phyloP scores from a whole-genome alignment of 2,797 vertebrate genomes.

The Mastacembelus armatus region DNA sequence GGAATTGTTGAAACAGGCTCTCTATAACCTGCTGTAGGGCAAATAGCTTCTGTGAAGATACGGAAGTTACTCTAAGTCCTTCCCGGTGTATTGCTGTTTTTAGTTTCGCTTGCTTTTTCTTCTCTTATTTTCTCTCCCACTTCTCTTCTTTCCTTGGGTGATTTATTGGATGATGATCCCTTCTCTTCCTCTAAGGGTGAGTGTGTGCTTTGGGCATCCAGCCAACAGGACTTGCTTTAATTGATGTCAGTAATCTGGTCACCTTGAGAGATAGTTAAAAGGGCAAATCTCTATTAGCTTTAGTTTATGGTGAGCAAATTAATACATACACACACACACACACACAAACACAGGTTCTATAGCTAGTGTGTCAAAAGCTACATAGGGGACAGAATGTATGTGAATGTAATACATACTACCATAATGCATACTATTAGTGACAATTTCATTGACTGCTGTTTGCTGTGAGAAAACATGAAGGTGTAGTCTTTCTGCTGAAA shows the following conservation, averaged over 20 bases:
- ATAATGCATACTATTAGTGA: slow-evolving; percentile 58
- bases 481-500: slow-evolving; percentile 60
- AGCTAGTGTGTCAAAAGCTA: slow-evolving; percentile 41
- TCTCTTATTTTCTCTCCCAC: slow-evolving; percentile 11
- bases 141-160: slow-evolving; percentile 50
- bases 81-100: slow-evolving; percentile 33
- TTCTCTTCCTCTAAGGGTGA: slow-evolving; percentile 67
- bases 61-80: slow-evolving; percentile 14
- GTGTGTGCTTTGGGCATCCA: slow-evolving; percentile 68
- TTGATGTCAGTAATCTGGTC: slow-evolving; percentile 83
- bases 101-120: slow-evolving; percentile 37
- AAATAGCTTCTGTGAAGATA: slow-evolving; percentile 31
- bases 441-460: slow-evolving; percentile 69
- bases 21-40: slow-evolving; percentile 46
- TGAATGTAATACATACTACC: slow-evolving; percentile 44
- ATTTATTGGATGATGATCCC: slow-evolving; percentile 72
- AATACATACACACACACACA: slow-evolving; percentile 41
- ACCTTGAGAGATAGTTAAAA: slow-evolving; percentile 83
- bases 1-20: slow-evolving; percentile 33
- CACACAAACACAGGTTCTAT: slow-evolving; percentile 13
- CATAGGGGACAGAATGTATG: slow-evolving; percentile 27
- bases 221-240: slow-evolving; percentile 77
- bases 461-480: slow-evolving; percentile 71
- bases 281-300: slow-evolving; percentile 81
- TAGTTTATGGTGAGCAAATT: slow-evolving; percentile 76